Evolutionary conservation across 2,113 vertebrate genomes (phyloP), one percentile per base, ranked within the genome.

Genomic region (Furnarius figulus): DNA sequence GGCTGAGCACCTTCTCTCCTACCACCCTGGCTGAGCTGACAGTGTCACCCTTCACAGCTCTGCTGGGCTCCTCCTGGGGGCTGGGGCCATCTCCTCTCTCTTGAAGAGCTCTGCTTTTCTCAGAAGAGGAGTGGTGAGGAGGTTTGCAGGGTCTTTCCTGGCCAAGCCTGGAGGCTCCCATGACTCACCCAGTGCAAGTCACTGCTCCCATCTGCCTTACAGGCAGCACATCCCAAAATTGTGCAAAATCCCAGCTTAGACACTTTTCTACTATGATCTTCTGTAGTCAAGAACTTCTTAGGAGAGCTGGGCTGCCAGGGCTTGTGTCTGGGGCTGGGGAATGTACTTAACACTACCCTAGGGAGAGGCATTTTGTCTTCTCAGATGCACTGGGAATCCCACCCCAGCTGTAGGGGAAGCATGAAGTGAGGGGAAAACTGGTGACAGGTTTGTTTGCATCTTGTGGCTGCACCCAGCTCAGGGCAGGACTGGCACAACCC

Each of bases 381-480:
- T 52, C 3, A 7, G 28, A 6, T 39, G 8, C 9, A 10, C 46
- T 66, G 66, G 42, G 62, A 62, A 62, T 75, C 18, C 28, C 37
- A 33, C 39, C 13, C 52, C 77, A 84, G 52, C 56, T 46, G 10
- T 30, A 56, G 33, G 8, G 14, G 50, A 71, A 30, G 56, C 30
- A 67, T 0, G 0, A 19, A 27, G 39, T 31, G 33, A 83, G 52
- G 15, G n/a, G 11, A 58, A 72, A 16, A 24, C n/a, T 30, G 25
- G 3, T 91, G 27, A 39, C 91, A 12, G 96, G 96, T 91, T 96
- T 94, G 95, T 98, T 98, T 96, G 94, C 97, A 96, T 97, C 98
- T 93, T 98, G 90, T 97, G 97, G 97, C 72, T 79, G 72, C n/a
- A 35, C 21, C 46, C 42, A 47, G 37, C 52, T 94, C 20, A 30